A percentile compares a stretch with the other conserved stretches of the same genome.
Conservation (phyloP, 2,113 vertebrate genomes). For the Nipponia nippon region DNA sequence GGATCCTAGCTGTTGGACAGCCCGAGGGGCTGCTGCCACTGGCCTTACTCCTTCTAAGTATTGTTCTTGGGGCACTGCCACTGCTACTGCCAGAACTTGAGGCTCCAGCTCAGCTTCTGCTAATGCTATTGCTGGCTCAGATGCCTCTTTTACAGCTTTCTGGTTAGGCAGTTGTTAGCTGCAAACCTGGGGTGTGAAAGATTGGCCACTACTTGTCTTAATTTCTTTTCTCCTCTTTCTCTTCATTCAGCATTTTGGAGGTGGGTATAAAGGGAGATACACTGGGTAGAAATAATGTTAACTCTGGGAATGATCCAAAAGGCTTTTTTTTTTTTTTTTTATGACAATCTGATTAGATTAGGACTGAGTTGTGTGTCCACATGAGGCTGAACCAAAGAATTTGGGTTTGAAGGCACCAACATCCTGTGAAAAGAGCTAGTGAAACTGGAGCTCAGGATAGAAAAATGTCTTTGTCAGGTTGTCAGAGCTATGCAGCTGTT, state of each 20-base stretch:
- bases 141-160: not conserved
- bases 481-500: not conserved
- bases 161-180: not conserved
- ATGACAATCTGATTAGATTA: not conserved
- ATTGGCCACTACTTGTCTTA: not conserved
- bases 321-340: not conserved
- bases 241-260: not conserved
- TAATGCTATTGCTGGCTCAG: not conserved
- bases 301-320: not conserved
- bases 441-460: not conserved
- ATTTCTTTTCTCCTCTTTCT: not conserved
- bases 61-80: slow-evolving; percentile 32
- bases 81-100: not conserved
- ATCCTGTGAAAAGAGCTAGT: not conserved
- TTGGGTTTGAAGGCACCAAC: not conserved
- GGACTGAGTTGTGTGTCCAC: not conserved
- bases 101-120: not conserved
- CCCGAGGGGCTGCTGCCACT: not conserved
- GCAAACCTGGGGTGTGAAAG: not conserved
- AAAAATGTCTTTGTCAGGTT: not conserved
- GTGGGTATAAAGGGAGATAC: not conserved
- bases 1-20: not conserved
- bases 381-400: not conserved
- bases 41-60: not conserved
- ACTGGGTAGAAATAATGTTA: not conserved